Evolutionary conservation across 2,888 invertebrate genomes (phyloP).

Genomic region (Hermaeophaga mercurialis): DNA sequence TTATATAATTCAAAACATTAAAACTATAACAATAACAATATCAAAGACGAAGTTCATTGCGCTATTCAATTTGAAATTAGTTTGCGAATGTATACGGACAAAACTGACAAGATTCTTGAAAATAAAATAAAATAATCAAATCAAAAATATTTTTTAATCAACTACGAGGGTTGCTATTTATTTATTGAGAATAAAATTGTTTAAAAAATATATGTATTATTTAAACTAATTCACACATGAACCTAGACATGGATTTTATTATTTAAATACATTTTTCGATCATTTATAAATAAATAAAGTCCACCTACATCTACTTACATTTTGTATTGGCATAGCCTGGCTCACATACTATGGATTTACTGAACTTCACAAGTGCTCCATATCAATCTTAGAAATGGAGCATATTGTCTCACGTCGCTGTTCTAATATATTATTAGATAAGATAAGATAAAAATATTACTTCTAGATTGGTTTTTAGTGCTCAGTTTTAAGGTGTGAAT

Average conservation of each 20-base stretch:
- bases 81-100: background rate
- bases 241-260: no score
- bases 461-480: slow-evolving; percentile 3
- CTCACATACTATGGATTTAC: slow-evolving; percentile 14
- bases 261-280: no score
- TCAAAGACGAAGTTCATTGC: background rate
- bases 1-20: background rate
- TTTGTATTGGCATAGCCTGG: background rate
- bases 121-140: no score
- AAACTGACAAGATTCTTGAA: no score
- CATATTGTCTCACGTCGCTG: background rate
- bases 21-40: background rate
- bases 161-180: no score
- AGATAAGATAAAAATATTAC: slow-evolving; percentile 7
- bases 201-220: no score
- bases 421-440: slow-evolving; percentile 1
- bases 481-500: slow-evolving; percentile 20
- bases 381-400: slow-evolving; percentile 24
- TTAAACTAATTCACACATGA: no score
- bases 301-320: no score
- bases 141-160: no score
- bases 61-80: background rate
- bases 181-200: no score
- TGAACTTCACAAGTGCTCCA: slow-evolving; percentile 24
- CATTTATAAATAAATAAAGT: no score